These are phyloP conservation scores for Malurus leucopterus DNA, from an alignment of 2,797 vertebrate species.

Conservation along the genomic window DNA sequence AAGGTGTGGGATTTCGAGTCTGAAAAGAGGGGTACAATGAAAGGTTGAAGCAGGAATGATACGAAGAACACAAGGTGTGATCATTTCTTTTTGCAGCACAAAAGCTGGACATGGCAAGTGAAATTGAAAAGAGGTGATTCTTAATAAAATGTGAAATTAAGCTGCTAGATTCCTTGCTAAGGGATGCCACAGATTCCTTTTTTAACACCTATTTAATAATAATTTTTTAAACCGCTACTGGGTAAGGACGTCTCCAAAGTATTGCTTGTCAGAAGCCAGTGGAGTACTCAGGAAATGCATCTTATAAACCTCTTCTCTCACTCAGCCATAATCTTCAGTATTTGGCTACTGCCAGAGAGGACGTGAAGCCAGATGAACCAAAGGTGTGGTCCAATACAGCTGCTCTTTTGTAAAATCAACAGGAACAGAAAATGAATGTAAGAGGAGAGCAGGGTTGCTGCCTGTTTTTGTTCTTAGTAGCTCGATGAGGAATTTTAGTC, in stretches of 20 bases:
- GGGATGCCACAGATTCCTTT: not conserved
- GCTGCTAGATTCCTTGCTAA: not conserved
- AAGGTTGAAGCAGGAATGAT: not conserved
- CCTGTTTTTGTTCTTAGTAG: not conserved
- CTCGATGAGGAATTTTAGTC: not conserved
- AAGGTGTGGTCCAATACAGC: not conserved
- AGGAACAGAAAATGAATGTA: not conserved
- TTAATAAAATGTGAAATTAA: not conserved
- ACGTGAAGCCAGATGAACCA: not conserved
- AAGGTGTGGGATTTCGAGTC: not conserved
- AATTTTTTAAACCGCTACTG: not conserved
- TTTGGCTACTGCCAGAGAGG: not conserved
- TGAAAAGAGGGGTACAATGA: not conserved
- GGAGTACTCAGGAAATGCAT: not conserved
- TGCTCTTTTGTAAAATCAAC: not conserved
- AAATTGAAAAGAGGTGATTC: not conserved
- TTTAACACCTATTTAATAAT: not conserved
- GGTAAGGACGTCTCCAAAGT: not conserved
- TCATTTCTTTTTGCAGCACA: not conserved
- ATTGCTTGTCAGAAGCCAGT: not conserved
- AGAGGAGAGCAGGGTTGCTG: not conserved
- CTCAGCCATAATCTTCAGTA: not conserved
- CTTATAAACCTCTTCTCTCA: not conserved
- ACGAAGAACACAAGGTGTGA: accelerated
- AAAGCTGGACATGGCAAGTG: not conserved